Evolutionary conservation across 2,797 vertebrate genomes (phyloP), one percentile per base, ranked within the genome.

Genomic region (Psittacula echo): DNA sequence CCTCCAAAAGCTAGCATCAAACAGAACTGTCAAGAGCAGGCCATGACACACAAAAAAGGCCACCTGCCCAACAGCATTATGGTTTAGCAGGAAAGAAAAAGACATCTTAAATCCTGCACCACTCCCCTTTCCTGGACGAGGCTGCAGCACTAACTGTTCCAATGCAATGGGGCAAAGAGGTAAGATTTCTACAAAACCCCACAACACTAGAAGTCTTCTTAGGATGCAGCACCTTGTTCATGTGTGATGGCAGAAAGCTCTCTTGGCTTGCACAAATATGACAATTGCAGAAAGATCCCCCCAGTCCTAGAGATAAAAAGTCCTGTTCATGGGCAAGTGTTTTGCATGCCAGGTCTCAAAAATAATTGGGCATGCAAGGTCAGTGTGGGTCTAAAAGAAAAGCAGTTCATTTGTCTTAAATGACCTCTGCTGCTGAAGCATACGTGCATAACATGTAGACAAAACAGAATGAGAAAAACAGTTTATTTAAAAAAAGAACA

Each of bases 401-500:
- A 76, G 66, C 5, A 68, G 13, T 17, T 86, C 44, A 77, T 39
- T 39, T 39, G 37, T 39, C 37, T 39, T 39, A 89, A 81, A 83
- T n/a, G 8, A 45, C 34, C 37, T 93, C 29, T 85, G n/a, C 51
- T 74, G 32, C 65, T 53, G n/a, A 90, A 74, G 51, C 41, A 67
- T 0, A 60, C n/a, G 27, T 51, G 53, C 41, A 73, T 19, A 76
- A 81, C 5, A 22, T 70, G 53, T n/a, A 82, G 83, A 90, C 77
- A 94, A 84, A 86, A 76, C 37, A 2, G 0, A 90, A 89, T 90
- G 45, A 76, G 68, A 93, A 92, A 94, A 86, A 13, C 18, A 39
- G 7, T 95, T 96, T 95, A 95, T 96, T 96, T 53, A 81, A 90
- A 93, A 94, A 81, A 0, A 61, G 82, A 72, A 37, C 21, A 5